These are phyloP conservation scores for Alitta virens DNA, from an alignment of 2,888 invertebrate species.

Conservation along the genomic window DNA sequence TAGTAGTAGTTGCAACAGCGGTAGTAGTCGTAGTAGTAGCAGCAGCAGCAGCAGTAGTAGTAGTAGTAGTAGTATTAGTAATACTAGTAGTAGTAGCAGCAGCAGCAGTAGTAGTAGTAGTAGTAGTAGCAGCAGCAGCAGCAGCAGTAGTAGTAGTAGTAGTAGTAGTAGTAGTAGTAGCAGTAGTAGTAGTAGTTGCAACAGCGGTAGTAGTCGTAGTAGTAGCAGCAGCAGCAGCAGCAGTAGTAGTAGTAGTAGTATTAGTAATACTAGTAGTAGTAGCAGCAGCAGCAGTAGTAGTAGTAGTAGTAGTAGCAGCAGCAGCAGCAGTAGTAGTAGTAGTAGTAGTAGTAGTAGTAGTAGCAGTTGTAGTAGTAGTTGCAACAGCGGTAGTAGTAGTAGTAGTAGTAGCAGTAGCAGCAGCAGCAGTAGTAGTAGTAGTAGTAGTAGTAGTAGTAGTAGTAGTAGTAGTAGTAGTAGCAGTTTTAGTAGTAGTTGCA, in stretches of 20 bases:
- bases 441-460: conserved; percentile 8
- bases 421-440: conserved; percentile 5
- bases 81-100: too few relatives aligned
- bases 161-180: conserved; percentile 8
- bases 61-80: too few relatives aligned
- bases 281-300: too few relatives aligned
- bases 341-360: conserved; percentile 8
- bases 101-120: conserved; percentile 5
- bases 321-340: conserved; percentile 5
- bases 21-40: too few relatives aligned
- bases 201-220: too few relatives aligned
- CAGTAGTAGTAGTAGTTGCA: conserved; percentile 5
- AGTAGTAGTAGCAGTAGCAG: conserved; percentile 6
- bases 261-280: too few relatives aligned
- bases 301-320: conserved; percentile 6
- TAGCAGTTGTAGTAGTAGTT: conserved; percentile 5
- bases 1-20: conserved; percentile 4
- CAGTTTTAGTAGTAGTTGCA: too few relatives aligned
- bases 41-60: too few relatives aligned
- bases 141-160: conserved; percentile 6
- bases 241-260: too few relatives aligned
- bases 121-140: conserved; percentile 4
- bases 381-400: conserved; percentile 2
- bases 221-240: conserved; percentile 1
- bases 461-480: conserved; percentile 8